A percentile compares a stretch with the other conserved stretches of the same genome.
Evolutionary conservation across 1,140 invertebrate species (phyloP).

Genomic region (Bilobella aurantiaca): DNA sequence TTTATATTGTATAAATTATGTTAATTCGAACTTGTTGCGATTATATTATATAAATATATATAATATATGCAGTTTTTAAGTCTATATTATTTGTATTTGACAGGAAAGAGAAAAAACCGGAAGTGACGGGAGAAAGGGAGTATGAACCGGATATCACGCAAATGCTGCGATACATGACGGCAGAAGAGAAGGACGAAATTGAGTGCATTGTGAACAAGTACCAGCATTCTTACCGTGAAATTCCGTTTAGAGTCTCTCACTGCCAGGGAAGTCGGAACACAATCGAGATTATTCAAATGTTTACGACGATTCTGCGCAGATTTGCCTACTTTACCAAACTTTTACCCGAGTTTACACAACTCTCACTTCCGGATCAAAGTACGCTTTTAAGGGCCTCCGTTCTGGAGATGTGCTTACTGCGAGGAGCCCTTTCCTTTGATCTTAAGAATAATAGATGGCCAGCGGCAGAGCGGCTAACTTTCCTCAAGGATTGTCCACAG

Average conservation of each 20-base stretch:
- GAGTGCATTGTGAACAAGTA: constrained; percentile 30
- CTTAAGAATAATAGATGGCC: constrained; percentile 36
- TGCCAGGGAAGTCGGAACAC: constrained; percentile 14
- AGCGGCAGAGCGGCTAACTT: constrained; percentile 12
- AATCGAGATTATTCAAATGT: constrained; percentile 38
- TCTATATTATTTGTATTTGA: background rate
- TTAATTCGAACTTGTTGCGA: too few species aligned
- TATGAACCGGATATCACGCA: constrained; percentile 23
- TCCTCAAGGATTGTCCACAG: constrained; percentile 23
- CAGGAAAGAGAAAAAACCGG: constrained; percentile 21
- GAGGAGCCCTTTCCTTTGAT: constrained; percentile 39
- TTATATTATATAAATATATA: too few species aligned
- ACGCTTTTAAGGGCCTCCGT: constrained; percentile 44
- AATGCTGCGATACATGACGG: constrained; percentile 33
- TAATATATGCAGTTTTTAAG: background rate
- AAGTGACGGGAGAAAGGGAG: constrained; percentile 9
- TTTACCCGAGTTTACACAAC: constrained; percentile 40
- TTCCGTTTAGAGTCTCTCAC: constrained; percentile 26
- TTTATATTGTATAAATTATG: too few species aligned
- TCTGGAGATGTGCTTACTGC: constrained; percentile 46
- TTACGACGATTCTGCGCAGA: constrained; percentile 38
- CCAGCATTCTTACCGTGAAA: constrained; percentile 27
- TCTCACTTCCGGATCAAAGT: constrained; percentile 43
- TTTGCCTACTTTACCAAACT: constrained; percentile 38
- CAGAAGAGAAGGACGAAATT: constrained; percentile 26